Percentiles rank a stretch among this genome's conserved stretches.
Conservation (phyloP, 1,140 invertebrate species). For the Zaprionus kolodkinae region DNA sequence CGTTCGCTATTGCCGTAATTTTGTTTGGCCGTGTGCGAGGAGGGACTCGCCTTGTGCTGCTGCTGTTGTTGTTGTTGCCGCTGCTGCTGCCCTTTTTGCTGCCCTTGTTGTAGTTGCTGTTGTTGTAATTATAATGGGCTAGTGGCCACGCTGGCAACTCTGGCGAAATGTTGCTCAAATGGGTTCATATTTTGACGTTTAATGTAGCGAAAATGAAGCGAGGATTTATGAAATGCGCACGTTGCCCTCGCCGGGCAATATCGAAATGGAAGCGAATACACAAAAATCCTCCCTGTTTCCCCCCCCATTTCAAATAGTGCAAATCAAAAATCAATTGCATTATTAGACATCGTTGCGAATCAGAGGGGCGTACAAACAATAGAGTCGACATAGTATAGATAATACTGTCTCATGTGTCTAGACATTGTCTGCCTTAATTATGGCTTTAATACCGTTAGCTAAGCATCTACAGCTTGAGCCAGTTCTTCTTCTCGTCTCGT, state of each 20-base stretch:
- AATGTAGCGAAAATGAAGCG: conserved; percentile 82
- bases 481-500: conserved; percentile 8
- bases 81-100: not conserved
- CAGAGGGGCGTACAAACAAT: conserved; percentile 41
- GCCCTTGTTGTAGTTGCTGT: conserved; percentile 49
- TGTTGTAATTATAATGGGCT: conserved; percentile 77
- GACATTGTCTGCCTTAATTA: conserved; percentile 40
- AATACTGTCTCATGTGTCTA: conserved; percentile 47
- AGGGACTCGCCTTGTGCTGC: conserved; percentile 19
- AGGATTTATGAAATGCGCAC: conserved; percentile 78
- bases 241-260: conserved; percentile 61
- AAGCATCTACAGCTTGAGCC: conserved; percentile 18
- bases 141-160: conserved; percentile 51
- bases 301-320: conserved; percentile 48
- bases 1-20: conserved; percentile 73
- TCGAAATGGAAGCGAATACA: conserved; percentile 30
- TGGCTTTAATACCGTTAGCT: conserved; percentile 1
- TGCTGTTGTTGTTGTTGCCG: conserved; percentile 47
- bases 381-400: conserved; percentile 30
- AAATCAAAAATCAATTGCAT: conserved; percentile 82
- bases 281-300: not conserved
- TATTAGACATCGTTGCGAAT: conserved; percentile 68
- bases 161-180: conserved; percentile 75
- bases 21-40: conserved; percentile 56
- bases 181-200: conserved; percentile 82